Conservation (phyloP, 2,797 vertebrate species). For the Denticeps clupeoides region DNA sequence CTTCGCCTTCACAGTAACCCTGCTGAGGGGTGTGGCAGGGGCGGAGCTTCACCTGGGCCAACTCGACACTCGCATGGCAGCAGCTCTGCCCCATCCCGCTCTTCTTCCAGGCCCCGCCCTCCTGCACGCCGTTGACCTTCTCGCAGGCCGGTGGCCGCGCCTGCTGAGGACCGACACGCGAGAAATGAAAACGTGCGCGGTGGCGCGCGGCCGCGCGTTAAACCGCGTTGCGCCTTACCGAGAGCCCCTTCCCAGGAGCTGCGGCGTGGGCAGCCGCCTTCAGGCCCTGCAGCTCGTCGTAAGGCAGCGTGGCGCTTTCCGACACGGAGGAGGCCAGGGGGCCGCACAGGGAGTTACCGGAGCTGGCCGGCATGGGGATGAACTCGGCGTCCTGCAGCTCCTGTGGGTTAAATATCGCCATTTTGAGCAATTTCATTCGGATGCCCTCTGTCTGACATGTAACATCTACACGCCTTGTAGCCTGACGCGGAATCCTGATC, state of each 20-base stretch:
- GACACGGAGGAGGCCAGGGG: conserved; percentile 59
- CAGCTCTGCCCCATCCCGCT: conserved; percentile 54
- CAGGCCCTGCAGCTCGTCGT: conserved; percentile 76
- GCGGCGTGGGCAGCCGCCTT: conserved; percentile 66
- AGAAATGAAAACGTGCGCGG: too few relatives aligned
- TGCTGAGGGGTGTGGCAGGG: too few relatives aligned
- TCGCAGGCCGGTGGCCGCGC: conserved; percentile 53
- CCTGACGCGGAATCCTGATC: too few relatives aligned
- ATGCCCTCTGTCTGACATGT: too few relatives aligned
- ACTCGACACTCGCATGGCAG: conserved; percentile 56
- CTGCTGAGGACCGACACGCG: conserved; percentile 32
- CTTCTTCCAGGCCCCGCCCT: conserved; percentile 37
- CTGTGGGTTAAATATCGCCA: conserved; percentile 46
- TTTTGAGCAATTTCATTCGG: too few relatives aligned
- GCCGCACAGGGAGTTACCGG: conserved; percentile 50
- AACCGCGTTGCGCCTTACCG: conserved; percentile 50
- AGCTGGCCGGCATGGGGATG: conserved; percentile 79
- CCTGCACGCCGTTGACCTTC: conserved; percentile 40
- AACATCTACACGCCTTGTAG: too few relatives aligned
- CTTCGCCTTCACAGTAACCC: background rate
- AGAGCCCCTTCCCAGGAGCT: conserved; percentile 40
- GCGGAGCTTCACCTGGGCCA: conserved; percentile 59
- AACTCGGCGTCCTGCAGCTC: conserved; percentile 92
- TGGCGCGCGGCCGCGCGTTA: too few relatives aligned
- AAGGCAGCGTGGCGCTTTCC: conserved; percentile 76